Evolutionary conservation across 2,888 invertebrate genomes (phyloP).

Genomic region (Noctua fimbriata): DNA sequence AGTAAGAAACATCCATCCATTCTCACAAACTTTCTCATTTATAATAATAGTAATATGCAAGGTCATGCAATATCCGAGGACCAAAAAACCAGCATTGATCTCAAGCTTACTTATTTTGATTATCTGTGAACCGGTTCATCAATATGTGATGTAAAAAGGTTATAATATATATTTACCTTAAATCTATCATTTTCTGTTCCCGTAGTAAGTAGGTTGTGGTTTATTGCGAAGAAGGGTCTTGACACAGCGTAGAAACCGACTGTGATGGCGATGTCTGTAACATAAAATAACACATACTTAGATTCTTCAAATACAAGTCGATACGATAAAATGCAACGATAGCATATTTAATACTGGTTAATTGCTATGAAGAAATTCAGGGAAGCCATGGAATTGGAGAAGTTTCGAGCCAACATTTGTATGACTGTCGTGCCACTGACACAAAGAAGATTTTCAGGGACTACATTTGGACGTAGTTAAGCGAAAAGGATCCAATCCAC

Average conservation of each 20-base stretch:
- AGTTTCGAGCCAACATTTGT: neutral
- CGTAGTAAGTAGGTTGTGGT: constrained; percentile 92
- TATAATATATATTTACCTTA: constrained; percentile 84
- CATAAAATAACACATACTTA: constrained; percentile 12
- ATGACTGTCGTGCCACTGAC: neutral
- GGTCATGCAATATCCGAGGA: no score
- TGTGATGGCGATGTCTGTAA: constrained; percentile 96
- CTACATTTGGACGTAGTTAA: no score
- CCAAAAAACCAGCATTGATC: neutral
- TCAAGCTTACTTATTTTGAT: neutral
- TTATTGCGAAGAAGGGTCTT: constrained; percentile 96
- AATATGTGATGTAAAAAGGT: neutral
- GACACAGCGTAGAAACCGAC: constrained; percentile 99
- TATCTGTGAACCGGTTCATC: neutral
- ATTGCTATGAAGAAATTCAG: neutral
- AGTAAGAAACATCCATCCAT: neutral
- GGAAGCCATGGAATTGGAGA: neutral
- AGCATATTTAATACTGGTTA: neutral
- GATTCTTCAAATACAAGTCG: neutral
- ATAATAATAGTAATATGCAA: neutral
- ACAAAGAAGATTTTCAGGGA: neutral
- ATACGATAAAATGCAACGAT: neutral
- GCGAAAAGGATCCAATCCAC: no score
- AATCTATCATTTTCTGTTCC: constrained; percentile 94
- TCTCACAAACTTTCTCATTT: neutral